A percentile compares a stretch with the other conserved stretches of the same genome.
Evolutionary conservation across 2,888 invertebrate species (phyloP).

Genomic region (Tenthredo mesomela): DNA sequence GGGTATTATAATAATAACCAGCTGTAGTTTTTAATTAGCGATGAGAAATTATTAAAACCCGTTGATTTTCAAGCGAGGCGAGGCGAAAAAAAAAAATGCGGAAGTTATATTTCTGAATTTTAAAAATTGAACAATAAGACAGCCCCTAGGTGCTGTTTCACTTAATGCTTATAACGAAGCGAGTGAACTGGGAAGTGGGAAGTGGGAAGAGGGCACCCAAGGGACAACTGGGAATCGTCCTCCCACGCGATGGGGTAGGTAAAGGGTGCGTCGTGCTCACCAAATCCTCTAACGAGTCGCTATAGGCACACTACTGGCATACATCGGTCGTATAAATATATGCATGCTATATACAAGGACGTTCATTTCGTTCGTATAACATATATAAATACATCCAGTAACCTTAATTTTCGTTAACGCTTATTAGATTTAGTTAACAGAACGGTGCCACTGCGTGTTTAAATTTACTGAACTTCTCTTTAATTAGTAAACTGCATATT

Average conservation of each 20-base stretch:
- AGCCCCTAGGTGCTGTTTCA: neutral
- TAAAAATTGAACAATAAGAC: constrained; percentile 14
- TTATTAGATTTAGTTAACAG: neutral
- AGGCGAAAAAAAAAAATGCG: neutral
- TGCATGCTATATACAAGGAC: neutral
- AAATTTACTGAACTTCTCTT: neutral
- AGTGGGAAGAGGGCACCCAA: neutral
- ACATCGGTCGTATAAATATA: neutral
- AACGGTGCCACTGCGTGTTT: neutral
- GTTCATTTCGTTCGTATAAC: neutral
- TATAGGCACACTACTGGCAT: constrained; percentile 15
- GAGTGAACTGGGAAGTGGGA: neutral
- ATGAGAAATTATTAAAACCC: neutral
- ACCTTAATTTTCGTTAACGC: neutral
- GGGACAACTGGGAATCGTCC: constrained; percentile 1
- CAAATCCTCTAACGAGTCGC: constrained; percentile 31
- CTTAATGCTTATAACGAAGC: neutral
- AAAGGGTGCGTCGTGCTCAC: constrained; percentile 1
- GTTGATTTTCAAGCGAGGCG: neutral
- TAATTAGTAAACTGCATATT: neutral
- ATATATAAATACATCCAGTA: no score
- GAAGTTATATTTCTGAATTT: neutral
- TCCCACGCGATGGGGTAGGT: neutral
- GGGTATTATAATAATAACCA: neutral
- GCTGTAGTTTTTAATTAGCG: neutral